These are phyloP conservation scores for Sepioteuthis lessoniana DNA, from an alignment of 2,888 invertebrate species.

Conservation along the genomic window DNA sequence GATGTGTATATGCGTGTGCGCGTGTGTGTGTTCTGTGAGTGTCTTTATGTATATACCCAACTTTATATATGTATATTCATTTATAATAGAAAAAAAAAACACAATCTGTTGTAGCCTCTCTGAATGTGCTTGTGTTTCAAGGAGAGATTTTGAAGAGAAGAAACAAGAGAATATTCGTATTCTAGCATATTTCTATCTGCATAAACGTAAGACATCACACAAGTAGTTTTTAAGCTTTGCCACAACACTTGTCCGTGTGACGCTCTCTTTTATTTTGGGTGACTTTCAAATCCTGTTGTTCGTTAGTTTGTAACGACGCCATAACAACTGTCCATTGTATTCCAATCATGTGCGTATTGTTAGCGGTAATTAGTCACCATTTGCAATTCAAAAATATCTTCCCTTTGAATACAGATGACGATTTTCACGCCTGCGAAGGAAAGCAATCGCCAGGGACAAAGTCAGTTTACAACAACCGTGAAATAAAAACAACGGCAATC, in stretches of 20 bases:
- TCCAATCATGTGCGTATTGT: not conserved
- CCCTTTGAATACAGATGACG: slow-evolving; percentile 12
- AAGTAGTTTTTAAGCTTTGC: too few species aligned
- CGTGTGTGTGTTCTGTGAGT: not conserved
- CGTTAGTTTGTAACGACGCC: not conserved
- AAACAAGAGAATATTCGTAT: too few species aligned
- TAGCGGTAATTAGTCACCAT: slow-evolving; percentile 33
- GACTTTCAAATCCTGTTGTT: slow-evolving; percentile 33
- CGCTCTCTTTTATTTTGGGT: not conserved
- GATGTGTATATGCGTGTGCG: not conserved
- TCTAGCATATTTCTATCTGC: too few species aligned
- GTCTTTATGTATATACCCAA: too few species aligned
- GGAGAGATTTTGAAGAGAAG: not conserved
- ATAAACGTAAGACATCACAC: too few species aligned
- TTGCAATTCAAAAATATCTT: slow-evolving; percentile 25
- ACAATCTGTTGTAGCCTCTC: too few species aligned
- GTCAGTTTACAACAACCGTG: not conserved
- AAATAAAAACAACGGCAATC: not conserved
- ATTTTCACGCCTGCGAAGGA: not conserved
- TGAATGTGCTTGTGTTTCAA: too few species aligned
- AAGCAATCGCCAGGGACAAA: not conserved
- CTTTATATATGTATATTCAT: too few species aligned
- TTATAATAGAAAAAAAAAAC: too few species aligned
- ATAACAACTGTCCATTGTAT: not conserved
- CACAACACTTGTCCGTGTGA: not conserved